phyloP scores from a whole-genome alignment of 2,888 invertebrate species.

The Drosophila formosana region DNA sequence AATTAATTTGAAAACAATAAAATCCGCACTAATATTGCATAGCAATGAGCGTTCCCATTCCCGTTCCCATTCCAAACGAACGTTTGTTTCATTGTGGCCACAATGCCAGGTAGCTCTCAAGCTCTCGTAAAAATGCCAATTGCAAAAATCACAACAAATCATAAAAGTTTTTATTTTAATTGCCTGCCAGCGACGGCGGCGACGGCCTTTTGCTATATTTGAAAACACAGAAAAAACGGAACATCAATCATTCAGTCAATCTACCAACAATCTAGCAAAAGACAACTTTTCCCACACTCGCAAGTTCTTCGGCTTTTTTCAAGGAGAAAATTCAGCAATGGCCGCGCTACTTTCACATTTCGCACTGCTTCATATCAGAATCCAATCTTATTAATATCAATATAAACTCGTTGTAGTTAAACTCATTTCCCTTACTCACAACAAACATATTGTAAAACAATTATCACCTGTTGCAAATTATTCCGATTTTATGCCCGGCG shows the following conservation, averaged over 20 bases:
- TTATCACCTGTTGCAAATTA: constrained; percentile 82
- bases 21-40: constrained; percentile 62
- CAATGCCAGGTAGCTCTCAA: constrained; percentile 49
- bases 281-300: neutral
- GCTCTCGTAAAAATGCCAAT: constrained; percentile 63
- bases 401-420: constrained; percentile 33
- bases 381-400: constrained; percentile 2
- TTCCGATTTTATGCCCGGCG: constrained; percentile 71
- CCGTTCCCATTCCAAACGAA: neutral
- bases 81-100: constrained; percentile 5
- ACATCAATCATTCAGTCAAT: constrained; percentile 46
- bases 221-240: constrained; percentile 7
- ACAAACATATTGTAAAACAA: constrained; percentile 78
- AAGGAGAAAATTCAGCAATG: neutral
- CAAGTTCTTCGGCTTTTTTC: too few relatives aligned
- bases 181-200: constrained; percentile 30
- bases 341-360: neutral
- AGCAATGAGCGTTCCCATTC: constrained; percentile 42
- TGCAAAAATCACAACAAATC: constrained; percentile 75
- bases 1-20: constrained; percentile 71
- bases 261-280: constrained; percentile 14
- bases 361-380: neutral
- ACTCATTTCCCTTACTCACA: neutral
- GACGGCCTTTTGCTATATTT: constrained; percentile 20
- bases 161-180: constrained; percentile 67